Base-by-base conservation (phyloP, 1,140 invertebrate genomes). In the Cyclargus thomasi region DNA sequence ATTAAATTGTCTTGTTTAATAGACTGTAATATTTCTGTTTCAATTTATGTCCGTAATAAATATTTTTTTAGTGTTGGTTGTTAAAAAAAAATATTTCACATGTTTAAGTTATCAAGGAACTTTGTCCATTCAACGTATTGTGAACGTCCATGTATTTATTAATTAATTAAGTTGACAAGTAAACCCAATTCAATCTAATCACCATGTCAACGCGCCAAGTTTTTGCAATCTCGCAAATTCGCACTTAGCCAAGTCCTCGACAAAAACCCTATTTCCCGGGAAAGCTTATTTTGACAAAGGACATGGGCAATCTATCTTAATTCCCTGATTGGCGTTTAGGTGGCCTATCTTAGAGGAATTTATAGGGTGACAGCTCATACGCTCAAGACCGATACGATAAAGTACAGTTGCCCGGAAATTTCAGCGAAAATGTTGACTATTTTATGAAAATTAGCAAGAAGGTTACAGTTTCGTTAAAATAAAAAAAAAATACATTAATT, bases 291-390 rank as follows among this genome's bases (percentile, higher is more conserved):
- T 59, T 59, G 18, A 59, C 55, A 59, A 59, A 20, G 55, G 17
- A 59, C 17, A 59, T 18, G 18, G 55, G 55, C 55, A 20, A 59
- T 59, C 55, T 59, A 59, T 59, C 55, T 59, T 59, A 59, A 59
- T 59, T 59, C 55, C 55, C 55, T 59, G 55, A 59, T 59, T 59
- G 55, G 55, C 55, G 20, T 14, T 59, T 22, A 59, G 55, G 55
- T 21, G 55, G 55, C 55, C 55, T 59, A 59, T 59, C 55, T 59
- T 59, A 21, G 18, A 59, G 55, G 55, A 59, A 59, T 59, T 59
- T 59, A 59, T 59, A 18, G 55, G 55, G 55, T 59, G 55, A 59
- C 55, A 59, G 55, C 20, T 59, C 20, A 59, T 59, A 59, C 18
- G 55, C 18, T 18, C 55, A 21, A 55, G 53, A 55, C 53, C 53